Base-by-base conservation (phyloP, 2,888 invertebrate species). In the Tholera decimalis region DNA sequence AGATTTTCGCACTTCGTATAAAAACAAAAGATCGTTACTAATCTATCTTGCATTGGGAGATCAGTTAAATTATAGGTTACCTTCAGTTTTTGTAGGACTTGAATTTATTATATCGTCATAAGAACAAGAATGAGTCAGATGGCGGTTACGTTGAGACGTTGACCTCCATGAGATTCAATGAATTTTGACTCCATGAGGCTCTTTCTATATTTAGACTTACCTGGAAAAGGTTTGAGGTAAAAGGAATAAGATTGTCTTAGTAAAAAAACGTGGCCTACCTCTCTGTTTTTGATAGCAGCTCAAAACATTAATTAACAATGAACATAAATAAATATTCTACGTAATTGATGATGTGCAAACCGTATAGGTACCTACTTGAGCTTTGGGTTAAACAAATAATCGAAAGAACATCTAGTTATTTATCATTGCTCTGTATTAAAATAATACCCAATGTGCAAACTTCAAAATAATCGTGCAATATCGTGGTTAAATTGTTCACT, bases 121-220 rank as follows among this genome's bases (percentile, higher is more conserved):
- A 41, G 68, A 77, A 80, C 50, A 57, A 28, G 44, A 41, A 56
- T 80, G 82, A 82, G 73, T 80, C 80, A 80, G 22, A 41, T 26
- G 37, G 44, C 58, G 59, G 47, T 65, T 65, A 64, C 47, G n/a
- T 28, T 44, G 44, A 79, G 65, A 59, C 80, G 49, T 71, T 82
- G 79, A 80, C 79, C 79, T 61, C 71, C 39, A 65, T 63, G 37
- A 55, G 72, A 67, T 70, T 57, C 54, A 70, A 55, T 78, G 53
- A 57, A 39, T 71, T 50, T 35, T 37, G 39, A 41, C 44, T 53
- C 49, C 68, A 46, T 67, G 59, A 60, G 28, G 46, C 53, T 60
- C 22, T 30, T 37, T 67, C 54, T 41, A 64, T 44, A 64, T 76
- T 68, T 76, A 68, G 62, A 64, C 44, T 58, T 56, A 71, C 59